Evolutionary conservation across 2,888 invertebrate genomes (phyloP), one percentile per base, ranked within the genome.

Genomic region (Phanerotoma sp.): DNA sequence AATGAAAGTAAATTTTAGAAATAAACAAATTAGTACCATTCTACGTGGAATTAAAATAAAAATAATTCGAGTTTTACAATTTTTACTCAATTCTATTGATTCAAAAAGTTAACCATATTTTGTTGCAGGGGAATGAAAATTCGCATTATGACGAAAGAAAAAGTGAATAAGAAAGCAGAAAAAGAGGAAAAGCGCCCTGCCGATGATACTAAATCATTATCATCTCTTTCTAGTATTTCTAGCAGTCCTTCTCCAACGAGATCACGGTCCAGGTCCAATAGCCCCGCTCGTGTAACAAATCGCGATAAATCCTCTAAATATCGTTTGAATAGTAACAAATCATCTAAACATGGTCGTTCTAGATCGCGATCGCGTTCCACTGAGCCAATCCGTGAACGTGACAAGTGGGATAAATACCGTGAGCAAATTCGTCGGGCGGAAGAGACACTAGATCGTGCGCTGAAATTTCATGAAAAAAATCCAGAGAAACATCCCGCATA

Each of bases 401-500:
- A 81, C 53, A 82, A 79, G 51, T 81, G 81, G 81, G 80, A 81
- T 57, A 82, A 81, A 49, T 83, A 80, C 51, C 78, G 75, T 42
- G 74, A 75, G 22, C 73, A 74, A 46, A 72, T 76, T n/a, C 68
- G 73, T 58, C 78, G 81, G 0, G 69, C 75, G 11, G 78, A 84
- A 62, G 83, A 82, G 30, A 80, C 85, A 10, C 79, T 88, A 47
- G 83, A 84, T 50, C 85, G 86, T 59, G 80, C 83, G 1, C 79
- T 89, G 5, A 85, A 86, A 51, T 87, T 87, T 58, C 88, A 90
- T 70, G 88, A 91, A 70, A 88, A 89, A 69, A 89, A 90, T 70
- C 93, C 93, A 0, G 93, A 93, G 71, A 92, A 91, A 63, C 93
- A 93, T 78, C 93, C 93, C 0, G 82, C 88, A 3, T 93, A 93